These are phyloP conservation scores for Procapra przewalskii DNA, from an alignment of 2,113 vertebrate genomes.

Conservation along the genomic window DNA sequence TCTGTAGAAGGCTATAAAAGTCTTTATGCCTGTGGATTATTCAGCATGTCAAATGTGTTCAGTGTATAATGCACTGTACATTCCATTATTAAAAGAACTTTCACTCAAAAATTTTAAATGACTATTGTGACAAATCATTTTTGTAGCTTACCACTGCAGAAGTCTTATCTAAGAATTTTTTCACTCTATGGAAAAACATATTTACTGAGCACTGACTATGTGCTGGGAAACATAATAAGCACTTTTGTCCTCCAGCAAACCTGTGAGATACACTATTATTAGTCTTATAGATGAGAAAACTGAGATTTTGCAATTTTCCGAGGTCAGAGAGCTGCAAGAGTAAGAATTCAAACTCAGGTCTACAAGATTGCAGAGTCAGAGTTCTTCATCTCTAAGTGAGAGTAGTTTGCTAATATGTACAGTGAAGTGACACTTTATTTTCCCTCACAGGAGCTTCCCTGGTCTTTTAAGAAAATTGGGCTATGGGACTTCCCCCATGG, in stretches of 20 bases:
- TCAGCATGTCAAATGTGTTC: not conserved
- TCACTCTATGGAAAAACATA: not conserved
- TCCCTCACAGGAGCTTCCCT: constrained; percentile 13
- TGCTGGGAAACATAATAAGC: not conserved
- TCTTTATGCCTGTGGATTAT: not conserved
- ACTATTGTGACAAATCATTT: not conserved
- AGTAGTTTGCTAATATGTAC: not conserved
- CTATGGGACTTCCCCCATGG: not conserved
- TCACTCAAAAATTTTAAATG: not conserved
- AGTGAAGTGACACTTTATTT: not conserved
- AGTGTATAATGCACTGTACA: not conserved
- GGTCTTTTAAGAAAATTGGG: constrained; percentile 36
- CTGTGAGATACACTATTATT: not conserved
- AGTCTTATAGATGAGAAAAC: not conserved
- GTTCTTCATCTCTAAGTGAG: not conserved
- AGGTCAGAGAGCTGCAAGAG: not conserved
- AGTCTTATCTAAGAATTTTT: constrained; percentile 2
- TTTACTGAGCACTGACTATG: not conserved
- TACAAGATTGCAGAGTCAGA: not conserved
- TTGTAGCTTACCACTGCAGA: not conserved
- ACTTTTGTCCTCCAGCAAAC: not conserved
- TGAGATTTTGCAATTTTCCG: not conserved
- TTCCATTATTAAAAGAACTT: not conserved
- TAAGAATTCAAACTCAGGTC: not conserved
- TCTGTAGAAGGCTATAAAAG: not conserved